These are phyloP conservation scores for Tiliqua scincoides DNA, from an alignment of 2,113 vertebrate species.

Conservation along the genomic window DNA sequence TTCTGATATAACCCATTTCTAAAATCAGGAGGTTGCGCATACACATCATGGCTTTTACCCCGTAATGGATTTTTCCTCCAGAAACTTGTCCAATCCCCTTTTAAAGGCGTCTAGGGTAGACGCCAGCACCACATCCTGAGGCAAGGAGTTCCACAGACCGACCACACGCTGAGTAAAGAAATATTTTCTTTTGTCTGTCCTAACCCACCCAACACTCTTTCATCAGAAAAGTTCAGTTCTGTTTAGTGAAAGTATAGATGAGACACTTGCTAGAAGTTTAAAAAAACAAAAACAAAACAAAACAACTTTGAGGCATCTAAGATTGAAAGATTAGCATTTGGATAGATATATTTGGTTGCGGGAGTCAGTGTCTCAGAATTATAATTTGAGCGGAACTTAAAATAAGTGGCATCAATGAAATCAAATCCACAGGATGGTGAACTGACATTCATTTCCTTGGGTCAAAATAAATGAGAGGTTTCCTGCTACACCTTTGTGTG, in stretches of 20 bases:
- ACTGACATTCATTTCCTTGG: neutral
- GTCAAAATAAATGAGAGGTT: slow-evolving; percentile 15
- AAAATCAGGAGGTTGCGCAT: no score
- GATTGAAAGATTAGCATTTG: slow-evolving; percentile 15
- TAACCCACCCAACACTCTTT: no score
- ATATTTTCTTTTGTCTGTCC: no score
- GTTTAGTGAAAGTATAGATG: neutral
- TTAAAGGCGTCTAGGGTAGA: no score
- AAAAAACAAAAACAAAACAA: neutral
- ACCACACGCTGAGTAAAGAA: no score
- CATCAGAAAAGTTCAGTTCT: slow-evolving; percentile 17
- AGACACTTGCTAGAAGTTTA: slow-evolving; percentile 9
- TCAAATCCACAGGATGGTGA: slow-evolving; percentile 22
- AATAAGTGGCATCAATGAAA: slow-evolving; percentile 32
- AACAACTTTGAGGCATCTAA: neutral
- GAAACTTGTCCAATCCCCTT: no score
- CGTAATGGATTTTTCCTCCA: no score
- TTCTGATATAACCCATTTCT: no score
- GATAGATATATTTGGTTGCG: neutral
- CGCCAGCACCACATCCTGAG: no score
- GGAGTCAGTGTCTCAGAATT: slow-evolving; percentile 11
- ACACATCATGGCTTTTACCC: no score
- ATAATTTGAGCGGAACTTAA: slow-evolving; percentile 23
- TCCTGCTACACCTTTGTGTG: neutral
- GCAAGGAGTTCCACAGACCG: no score